Base-by-base conservation (phyloP, 2,888 invertebrate species). In the Cantharis rustica region DNA sequence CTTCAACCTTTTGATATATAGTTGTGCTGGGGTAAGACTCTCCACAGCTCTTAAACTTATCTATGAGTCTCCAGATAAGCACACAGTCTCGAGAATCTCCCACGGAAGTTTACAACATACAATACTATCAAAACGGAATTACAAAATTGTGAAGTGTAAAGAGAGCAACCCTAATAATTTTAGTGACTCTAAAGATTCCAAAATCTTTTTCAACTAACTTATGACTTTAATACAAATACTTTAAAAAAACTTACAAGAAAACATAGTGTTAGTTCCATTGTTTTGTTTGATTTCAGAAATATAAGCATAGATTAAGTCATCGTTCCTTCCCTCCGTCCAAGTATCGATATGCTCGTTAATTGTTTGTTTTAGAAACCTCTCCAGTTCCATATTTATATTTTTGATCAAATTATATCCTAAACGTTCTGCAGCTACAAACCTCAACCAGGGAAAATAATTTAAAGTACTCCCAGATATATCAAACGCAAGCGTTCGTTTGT, bases 251-350 rank as follows among this genome's bases (percentile, higher is more conserved):
- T 31, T 86, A 90, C 90, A 89, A 78, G 89, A 89, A 79, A 90
- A 91, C 64, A 86, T 86, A 5, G 85, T 81, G 3, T 83, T 79
- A 16, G 84, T 77, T 7, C 81, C 84, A 69, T 87, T 85, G 13
- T 82, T 82, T 15, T 84, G 82, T 66, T 88, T 86, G 91, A 93
- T 92, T 87, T 93, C 91, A 20, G 89, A 88, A 10, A 93, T 88
- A 81, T 91, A 93, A 69, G 92, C 89, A 83, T 91, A 91, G 68
- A 93, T 92, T 13, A 93, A 85, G 85, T 93, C 93, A 70, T 88
- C 88, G 1, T 89, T 86, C 68, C 87, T 86, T 0, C 89, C 90
- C 0, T 89, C 83, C 0, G 86, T 83, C 82, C 90, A 89, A 1
- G 86, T 88, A 31, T 85, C 79, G 62, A 90, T 89, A 81, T 93